These are phyloP conservation scores for Plutomurus gul DNA, from an alignment of 1,140 invertebrate species.

Conservation along the genomic window DNA sequence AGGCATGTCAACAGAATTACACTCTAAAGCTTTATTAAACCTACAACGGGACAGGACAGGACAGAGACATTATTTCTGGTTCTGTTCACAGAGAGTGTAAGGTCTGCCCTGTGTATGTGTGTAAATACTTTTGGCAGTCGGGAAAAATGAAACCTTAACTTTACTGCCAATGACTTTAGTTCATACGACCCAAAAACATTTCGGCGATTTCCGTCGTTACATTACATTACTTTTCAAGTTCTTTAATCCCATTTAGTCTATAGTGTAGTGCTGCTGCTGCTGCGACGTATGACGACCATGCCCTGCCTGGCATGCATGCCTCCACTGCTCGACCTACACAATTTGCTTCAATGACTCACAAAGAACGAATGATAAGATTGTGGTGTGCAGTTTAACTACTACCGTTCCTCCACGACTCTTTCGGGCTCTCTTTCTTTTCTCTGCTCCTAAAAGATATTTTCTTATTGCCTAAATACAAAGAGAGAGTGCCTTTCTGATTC, in stretches of 20 bases:
- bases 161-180: conserved; percentile 4
- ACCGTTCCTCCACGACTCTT: too few species aligned
- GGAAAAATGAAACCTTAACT: conserved; percentile 27
- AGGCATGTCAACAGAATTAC: conserved; percentile 18
- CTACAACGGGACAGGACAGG: too few species aligned
- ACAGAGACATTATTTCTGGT: not conserved
- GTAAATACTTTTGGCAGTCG: not conserved
- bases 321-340: too few species aligned
- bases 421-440: too few species aligned
- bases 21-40: not conserved
- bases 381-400: too few species aligned
- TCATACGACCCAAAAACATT: not conserved
- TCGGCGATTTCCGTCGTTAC: not conserved
- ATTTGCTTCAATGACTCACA: conserved; percentile 9
- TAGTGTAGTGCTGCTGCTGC: not conserved
- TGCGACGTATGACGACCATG: conserved; percentile 24
- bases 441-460: too few species aligned
- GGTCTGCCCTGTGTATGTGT: too few species aligned
- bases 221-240: conserved; percentile 28
- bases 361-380: conserved; percentile 1
- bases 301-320: too few species aligned
- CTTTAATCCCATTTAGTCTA: conserved; percentile 16
- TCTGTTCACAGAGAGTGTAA: not conserved
- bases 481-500: not conserved
- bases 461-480: not conserved